phyloP scores from a whole-genome alignment of 2,113 vertebrate species.

The Gallinago jamesoni region DNA sequence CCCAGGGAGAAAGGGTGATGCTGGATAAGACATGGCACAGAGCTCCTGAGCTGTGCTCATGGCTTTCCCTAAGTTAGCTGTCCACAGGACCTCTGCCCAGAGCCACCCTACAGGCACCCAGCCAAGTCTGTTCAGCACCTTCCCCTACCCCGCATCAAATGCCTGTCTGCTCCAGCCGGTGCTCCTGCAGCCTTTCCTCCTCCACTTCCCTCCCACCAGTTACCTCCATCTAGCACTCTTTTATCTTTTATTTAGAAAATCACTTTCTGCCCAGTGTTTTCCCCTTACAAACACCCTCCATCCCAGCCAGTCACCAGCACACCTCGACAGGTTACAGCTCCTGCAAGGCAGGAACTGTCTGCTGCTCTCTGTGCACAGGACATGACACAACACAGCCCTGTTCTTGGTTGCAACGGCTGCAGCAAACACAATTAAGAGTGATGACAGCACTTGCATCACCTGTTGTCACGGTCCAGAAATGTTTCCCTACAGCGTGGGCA shows the following conservation, averaged over 20 bases:
- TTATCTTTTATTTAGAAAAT: neutral
- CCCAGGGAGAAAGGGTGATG: neutral
- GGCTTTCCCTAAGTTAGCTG: neutral
- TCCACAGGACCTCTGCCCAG: neutral
- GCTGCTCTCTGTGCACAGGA: neutral
- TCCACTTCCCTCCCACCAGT: neutral
- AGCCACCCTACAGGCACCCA: neutral
- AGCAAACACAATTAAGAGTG: neutral
- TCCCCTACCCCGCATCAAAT: neutral
- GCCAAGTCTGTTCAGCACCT: neutral
- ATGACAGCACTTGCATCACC: neutral
- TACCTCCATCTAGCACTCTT: neutral
- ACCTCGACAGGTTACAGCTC: neutral
- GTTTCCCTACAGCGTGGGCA: neutral
- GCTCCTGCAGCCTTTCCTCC: neutral
- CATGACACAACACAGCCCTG: accelerated
- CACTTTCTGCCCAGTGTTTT: neutral
- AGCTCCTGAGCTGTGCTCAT: neutral
- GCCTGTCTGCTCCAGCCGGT: accelerated
- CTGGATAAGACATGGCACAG: neutral
- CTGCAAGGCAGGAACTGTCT: neutral
- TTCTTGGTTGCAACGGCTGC: neutral
- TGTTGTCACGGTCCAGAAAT: neutral
- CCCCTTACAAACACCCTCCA: neutral
- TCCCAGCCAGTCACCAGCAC: neutral